Evolutionary conservation across 2,888 invertebrate genomes (phyloP), one percentile per base, ranked within the genome.

Genomic region (Encarsia formosa): DNA sequence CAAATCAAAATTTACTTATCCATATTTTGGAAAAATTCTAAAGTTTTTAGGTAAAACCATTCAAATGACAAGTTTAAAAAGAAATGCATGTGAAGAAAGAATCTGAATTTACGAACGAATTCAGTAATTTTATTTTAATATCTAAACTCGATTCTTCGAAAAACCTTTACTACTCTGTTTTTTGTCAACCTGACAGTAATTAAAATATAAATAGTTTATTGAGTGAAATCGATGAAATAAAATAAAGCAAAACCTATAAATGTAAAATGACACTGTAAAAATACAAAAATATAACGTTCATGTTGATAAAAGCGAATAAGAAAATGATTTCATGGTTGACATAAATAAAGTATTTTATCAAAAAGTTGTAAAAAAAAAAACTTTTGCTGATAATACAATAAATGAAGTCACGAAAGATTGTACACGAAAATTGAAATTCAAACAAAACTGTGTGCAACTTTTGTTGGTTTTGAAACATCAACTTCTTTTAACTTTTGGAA

Each of bases 81-180:
- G n/a, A n/a, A n/a, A n/a, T n/a, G n/a, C n/a, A n/a, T n/a, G n/a
- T n/a, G n/a, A n/a, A 11, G 11, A 26, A 1, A 26, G 6, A 26
- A 8, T 26, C 26, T 26, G 11, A 26, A 8, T 26, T 6, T 26
- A 26, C 26, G 11, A 8, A 26, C 26, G 26, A 8, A 26, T 6
- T 6, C 26, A 8, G 1, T 26, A 26, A 26, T 26, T 26, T 6
- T 26, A 8, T 26, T 26, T 8, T 6, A 26, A 26, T 8, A 26
- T 26, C 11, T 26, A 26, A 8, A 11, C 26, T 11, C 11, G 26
- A 26, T 6, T 11, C 26, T 48, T 45, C 47, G 47, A 46, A 51
- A 48, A 50, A 42, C 49, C 45, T 49, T n/a, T 2, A 11, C 48
- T 55, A 15, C 16, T 15, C 5, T 39, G 15, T 38, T 19, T 47